These are phyloP conservation scores for Drosophila suboccidentalis DNA, from an alignment of 2,888 invertebrate species.

Conservation along the genomic window DNA sequence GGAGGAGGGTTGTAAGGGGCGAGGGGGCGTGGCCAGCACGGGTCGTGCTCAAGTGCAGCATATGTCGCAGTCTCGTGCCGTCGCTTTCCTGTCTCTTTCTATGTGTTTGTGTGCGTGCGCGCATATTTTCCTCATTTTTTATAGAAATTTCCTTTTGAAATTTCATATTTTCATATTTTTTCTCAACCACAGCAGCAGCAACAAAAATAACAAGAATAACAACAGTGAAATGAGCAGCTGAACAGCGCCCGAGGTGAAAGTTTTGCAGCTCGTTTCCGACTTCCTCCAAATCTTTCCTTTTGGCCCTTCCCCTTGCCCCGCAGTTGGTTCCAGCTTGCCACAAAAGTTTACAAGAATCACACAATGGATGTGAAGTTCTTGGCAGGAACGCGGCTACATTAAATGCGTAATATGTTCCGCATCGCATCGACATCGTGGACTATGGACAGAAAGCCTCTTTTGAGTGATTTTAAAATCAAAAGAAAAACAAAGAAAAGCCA, in stretches of 20 bases:
- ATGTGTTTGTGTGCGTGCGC: constrained; percentile 57
- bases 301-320: not conserved
- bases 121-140: constrained; percentile 72
- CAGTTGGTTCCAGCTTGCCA: constrained; percentile 49
- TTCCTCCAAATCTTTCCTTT: constrained; percentile 1
- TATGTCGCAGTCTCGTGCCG: constrained; percentile 46
- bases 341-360: constrained; percentile 73
- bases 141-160: constrained; percentile 64
- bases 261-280: constrained; percentile 78
- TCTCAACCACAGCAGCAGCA: too few relatives aligned
- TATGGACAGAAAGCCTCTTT: constrained; percentile 39
- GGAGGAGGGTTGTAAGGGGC: not conserved
- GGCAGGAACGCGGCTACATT: constrained; percentile 74
- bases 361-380: constrained; percentile 52
- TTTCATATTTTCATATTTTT: constrained; percentile 63
- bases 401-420: constrained; percentile 80
- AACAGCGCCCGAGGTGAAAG: constrained; percentile 70
- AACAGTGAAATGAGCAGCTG: constrained; percentile 43
- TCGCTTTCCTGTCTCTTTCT: constrained; percentile 13
- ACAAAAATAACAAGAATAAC: constrained; percentile 18
- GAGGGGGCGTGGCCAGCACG: constrained; percentile 20
- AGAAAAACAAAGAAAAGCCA: too few relatives aligned
- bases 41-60: constrained; percentile 67
- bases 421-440: constrained; percentile 52
- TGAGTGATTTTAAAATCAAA: not conserved